Percentiles rank a stretch among this genome's conserved stretches.
Conservation (phyloP, 2,797 vertebrate genomes). For the Mionectes olivaceus region DNA sequence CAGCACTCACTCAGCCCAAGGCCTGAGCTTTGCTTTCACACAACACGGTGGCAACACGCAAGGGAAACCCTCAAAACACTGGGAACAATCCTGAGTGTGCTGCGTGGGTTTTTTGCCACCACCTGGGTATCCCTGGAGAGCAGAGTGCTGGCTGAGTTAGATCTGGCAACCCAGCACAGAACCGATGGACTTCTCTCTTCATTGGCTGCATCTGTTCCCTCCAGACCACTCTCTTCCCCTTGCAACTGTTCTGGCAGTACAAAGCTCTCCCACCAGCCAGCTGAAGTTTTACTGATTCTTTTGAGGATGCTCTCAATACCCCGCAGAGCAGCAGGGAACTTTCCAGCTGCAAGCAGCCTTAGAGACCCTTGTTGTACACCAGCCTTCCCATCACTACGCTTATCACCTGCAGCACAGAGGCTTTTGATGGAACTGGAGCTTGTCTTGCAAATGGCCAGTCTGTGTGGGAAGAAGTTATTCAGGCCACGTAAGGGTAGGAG, state of each 20-base stretch:
- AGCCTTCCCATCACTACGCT: background rate
- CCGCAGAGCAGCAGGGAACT: constrained; percentile 14
- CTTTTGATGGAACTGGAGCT: background rate
- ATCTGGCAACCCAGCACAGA: background rate
- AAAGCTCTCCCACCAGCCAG: background rate
- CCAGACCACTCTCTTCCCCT: background rate
- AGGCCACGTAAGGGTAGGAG: background rate
- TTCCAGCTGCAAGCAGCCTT: background rate
- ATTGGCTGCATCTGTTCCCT: background rate
- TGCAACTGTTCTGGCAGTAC: background rate
- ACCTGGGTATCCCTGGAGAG: background rate
- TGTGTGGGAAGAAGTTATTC: background rate
- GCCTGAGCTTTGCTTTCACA: background rate
- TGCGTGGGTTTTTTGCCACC: fast-evolving
- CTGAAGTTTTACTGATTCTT: background rate
- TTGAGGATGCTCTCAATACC: constrained; percentile 6
- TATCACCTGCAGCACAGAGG: background rate
- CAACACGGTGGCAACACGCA: background rate
- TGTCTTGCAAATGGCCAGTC: background rate
- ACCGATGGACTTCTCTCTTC: background rate
- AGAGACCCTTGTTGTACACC: background rate
- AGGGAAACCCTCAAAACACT: background rate
- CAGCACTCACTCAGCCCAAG: background rate
- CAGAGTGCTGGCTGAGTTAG: background rate
- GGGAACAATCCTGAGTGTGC: background rate